Base-by-base conservation (phyloP, 2,113 vertebrate genomes). In the Chaetorhynchus papuensis region DNA sequence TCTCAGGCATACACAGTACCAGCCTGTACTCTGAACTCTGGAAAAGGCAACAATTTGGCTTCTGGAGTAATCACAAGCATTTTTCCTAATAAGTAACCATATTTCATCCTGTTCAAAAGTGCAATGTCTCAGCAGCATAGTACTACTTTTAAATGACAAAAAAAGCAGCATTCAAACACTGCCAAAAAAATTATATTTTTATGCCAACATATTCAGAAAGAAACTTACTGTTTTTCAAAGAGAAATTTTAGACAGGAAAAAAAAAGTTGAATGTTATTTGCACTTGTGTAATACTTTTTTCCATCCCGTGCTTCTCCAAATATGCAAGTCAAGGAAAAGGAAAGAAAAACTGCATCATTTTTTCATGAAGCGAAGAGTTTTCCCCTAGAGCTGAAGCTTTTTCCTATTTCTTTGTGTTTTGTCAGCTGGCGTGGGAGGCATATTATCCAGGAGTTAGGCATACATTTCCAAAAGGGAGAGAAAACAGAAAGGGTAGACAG, bases 371-470 rank as follows among this genome's bases (percentile, higher is more conserved):
- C 89, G 24, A 76, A 57, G 54, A 90, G 30, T 68, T 94, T 74
- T 88, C 24, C 90, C 44, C 76, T 78, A 47, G 17, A 90, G 83
- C 53, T 76, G 80, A 90, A 49, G 72, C 44, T 71, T 79, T 53
- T 90, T 93, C 70, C 75, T 78, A 71, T 27, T 68, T 60, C 87
- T 94, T 94, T 93, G 64, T 93, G 71, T 94, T 93, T 81, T 93
- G 76, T 93, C 88, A 96, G 85, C 69, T 88, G 72, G 56, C 0
- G 23, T 96, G 53, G 92, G 83, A 96, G 77, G 83, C 64, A 13
- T 31, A 61, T 91, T 88, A 96, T 75, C 90, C 90, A 90, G 72
- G n/a, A 95, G 83, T 71, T 82, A 79, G 24, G 77, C 69, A 91
- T 61, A 87, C 44, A 52, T 28, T 81, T 95, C 83, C 76, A 92